Evolutionary conservation across 2,888 invertebrate genomes (phyloP), one percentile per base, ranked within the genome.

Genomic region (Cephus sareptanus): DNA sequence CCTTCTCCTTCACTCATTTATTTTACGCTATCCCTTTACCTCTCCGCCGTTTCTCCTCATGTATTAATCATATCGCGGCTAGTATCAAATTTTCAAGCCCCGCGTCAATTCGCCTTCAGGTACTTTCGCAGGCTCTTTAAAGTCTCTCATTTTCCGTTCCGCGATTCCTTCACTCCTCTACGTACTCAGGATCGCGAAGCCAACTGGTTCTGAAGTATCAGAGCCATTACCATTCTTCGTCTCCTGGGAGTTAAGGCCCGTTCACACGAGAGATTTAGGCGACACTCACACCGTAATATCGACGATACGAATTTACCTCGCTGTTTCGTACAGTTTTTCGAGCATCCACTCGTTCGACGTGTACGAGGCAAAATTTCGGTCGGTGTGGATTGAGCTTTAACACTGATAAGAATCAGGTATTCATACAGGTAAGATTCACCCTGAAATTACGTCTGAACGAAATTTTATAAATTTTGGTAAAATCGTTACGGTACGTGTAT

Each of bases 201-300:
- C 23, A 56, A 56, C 23, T 56, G 23, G 15, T 56, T 23, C 69
- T 70, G 76, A 77, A 80, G 77, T 79, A 80, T 81, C 80, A 76
- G 76, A 75, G 77, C 77, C 77, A 79, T 79, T 74, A 76, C 70
- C 77, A 33, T 77, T 34, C 74, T 68, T 37, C 76, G n/a, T 30
- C 31, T 35, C 34, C 68, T 37, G 40, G 34, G 75, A 23, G 23
- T 23, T 56, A 56, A 56, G 9, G 9, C 0, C 23, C 40, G 40
- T 9, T 23, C 40, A 56, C 40, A 23, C 40, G 40, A 6, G 23
- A 9, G 15, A 15, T 2, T 40, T 15, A 4, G 40, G 15, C 40
- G 40, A 23, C 40, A 23, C 23, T 56, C 40, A 0, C 40, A 56
- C 6, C 40, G 40, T 15, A 40, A 40, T 15, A 15, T 15, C 15